These are phyloP conservation scores for Apodemus speciosus DNA, from an alignment of 2,113 vertebrate species.

Conservation along the genomic window DNA sequence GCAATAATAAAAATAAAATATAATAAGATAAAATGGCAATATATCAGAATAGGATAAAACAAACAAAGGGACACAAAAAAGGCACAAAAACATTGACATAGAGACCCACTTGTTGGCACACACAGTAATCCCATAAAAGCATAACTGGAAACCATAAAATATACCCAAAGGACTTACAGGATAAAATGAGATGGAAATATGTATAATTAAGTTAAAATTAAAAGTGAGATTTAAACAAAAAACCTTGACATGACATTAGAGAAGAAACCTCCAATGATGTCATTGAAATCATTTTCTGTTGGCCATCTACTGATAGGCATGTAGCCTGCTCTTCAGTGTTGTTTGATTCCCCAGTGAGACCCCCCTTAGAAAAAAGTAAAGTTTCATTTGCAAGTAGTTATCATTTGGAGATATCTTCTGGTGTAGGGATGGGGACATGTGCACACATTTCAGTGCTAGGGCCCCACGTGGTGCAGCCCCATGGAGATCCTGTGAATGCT, in stretches of 20 bases:
- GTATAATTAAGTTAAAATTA: not conserved
- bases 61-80: not conserved
- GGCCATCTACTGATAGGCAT: not conserved
- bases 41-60: not conserved
- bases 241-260: not conserved
- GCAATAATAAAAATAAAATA: not conserved
- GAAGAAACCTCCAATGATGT: not conserved
- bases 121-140: not conserved
- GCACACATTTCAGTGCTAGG: not conserved
- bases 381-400: not conserved
- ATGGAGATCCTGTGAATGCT: not conserved
- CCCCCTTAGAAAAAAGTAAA: not conserved
- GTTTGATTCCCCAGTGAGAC: not conserved
- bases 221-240: not conserved
- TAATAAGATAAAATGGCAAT: not conserved
- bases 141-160: not conserved
- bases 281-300: not conserved
- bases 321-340: not conserved
- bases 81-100: not conserved
- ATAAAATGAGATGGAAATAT: not conserved
- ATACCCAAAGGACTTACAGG: not conserved
- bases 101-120: not conserved
- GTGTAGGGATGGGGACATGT: not conserved
- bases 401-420: not conserved
- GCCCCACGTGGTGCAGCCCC: not conserved